Evolutionary conservation across 2,797 vertebrate genomes (phyloP), one percentile per base, ranked within the genome.

Genomic region (Pteronotus mesoamericanus): DNA sequence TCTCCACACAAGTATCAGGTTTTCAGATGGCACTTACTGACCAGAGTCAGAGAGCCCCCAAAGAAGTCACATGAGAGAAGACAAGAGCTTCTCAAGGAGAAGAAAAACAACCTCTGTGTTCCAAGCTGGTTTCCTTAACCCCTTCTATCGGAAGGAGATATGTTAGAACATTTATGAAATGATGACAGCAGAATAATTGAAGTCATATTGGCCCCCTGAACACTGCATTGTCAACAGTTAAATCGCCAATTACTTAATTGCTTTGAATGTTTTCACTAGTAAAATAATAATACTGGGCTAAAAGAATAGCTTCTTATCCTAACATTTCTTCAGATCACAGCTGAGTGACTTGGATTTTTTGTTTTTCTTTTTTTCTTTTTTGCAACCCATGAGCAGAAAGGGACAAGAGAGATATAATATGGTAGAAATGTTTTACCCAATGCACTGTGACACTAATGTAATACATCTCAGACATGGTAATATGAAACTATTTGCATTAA

Each of bases 401-500:
- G 74, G 37, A 89, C 78, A 74, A 22, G 42, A 86, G 78, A 95
- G 57, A 80, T 91, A 64, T 19, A 82, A 59, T 26, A 61, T n/a
- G 19, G 77, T 55, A 66, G 51, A 61, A 89, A 55, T 71, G 64
- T 84, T 94, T 96, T 94, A 87, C 59, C 32, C 85, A 87, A 46
- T 18, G 21, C 48, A 68, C 53, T 77, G 10, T 86, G 92, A 89
- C 34, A 51, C 51, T 95, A 91, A 95, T 91, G 86, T 77, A 94
- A 89, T 74, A 42, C 39, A 75, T 91, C 9, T 1, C 74, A 96
- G 75, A 84, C 64, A 9, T 85, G 55, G 15, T 86, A 48, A 84
- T 84, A 34, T 48, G 68, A 82, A 64, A 69, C 44, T 80, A 82
- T 89, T 95, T 93, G 69, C 66, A 46, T 92, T 85, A 94, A 86